These are phyloP conservation scores for Sesia bembeciformis DNA, from an alignment of 2,888 invertebrate genomes.

Conservation along the genomic window DNA sequence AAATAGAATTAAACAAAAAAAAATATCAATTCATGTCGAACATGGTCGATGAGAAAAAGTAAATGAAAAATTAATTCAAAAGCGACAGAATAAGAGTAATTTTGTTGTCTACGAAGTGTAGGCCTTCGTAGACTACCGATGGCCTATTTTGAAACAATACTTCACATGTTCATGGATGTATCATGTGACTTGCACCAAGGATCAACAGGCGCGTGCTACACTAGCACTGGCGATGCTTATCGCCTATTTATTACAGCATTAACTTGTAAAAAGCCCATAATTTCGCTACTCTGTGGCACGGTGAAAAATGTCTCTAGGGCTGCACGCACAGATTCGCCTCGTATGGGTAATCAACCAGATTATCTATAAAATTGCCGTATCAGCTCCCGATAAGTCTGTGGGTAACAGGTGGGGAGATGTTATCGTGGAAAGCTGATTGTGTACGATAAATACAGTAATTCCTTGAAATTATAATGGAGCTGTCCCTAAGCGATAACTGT, in stretches of 20 bases:
- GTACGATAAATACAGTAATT: too few species aligned
- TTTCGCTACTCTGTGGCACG: conserved; percentile 35
- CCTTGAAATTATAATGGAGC: too few species aligned
- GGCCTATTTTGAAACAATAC: too few species aligned
- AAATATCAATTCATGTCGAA: too few species aligned
- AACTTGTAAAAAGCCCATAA: conserved; percentile 63
- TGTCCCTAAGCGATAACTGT: too few species aligned
- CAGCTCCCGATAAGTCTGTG: conserved; percentile 2
- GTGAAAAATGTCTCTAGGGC: conserved; percentile 57
- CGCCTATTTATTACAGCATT: conserved; percentile 58
- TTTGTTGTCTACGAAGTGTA: too few species aligned
- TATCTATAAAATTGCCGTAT: conserved; percentile 8
- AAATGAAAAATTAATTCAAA: too few species aligned
- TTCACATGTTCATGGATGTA: too few species aligned
- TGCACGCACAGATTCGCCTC: conserved; percentile 3
- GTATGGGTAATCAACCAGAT: conserved; percentile 7
- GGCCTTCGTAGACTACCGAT: too few species aligned
- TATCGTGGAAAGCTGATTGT: conserved; percentile 1
- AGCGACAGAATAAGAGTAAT: too few species aligned
- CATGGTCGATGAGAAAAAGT: too few species aligned
- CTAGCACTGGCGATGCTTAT: conserved; percentile 45
- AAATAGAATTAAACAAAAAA: too few species aligned
- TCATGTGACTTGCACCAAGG: conserved; percentile 15
- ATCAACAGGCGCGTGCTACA: conserved; percentile 40
- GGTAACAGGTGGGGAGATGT: neutral